A percentile compares a stretch with the other conserved stretches of the same genome.
phyloP scores from a whole-genome alignment of 2,113 vertebrate species.

The Larimichthys crocea region DNA sequence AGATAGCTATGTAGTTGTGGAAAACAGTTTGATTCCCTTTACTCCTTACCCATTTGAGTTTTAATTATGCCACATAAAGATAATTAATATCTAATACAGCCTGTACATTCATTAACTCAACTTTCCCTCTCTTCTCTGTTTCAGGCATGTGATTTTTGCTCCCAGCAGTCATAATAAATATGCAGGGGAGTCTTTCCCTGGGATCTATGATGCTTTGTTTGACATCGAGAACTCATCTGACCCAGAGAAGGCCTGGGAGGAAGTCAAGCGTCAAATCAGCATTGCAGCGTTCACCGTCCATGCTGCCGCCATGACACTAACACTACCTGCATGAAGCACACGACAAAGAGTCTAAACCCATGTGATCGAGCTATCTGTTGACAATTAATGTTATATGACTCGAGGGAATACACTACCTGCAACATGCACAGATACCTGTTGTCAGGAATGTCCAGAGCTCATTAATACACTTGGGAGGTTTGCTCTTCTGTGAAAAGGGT shows the following conservation, averaged over 20 bases:
- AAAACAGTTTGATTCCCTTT: no score
- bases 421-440: slow-evolving; percentile 3
- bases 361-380: background rate
- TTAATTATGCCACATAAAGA: background rate
- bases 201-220: slow-evolving; percentile 94
- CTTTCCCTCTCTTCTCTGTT: slow-evolving; percentile 29
- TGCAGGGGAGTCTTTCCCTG: slow-evolving; percentile 92
- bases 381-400: background rate
- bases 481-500: background rate
- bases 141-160: slow-evolving; percentile 93
- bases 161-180: slow-evolving; percentile 97
- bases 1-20: background rate
- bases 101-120: background rate
- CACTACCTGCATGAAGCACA: slow-evolving; percentile 75
- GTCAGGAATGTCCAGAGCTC: background rate
- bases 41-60: background rate
- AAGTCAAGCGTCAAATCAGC: slow-evolving; percentile 93
- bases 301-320: slow-evolving; percentile 89
- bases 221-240: slow-evolving; percentile 86
- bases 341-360: background rate
- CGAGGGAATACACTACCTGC: background rate
- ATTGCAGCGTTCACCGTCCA: slow-evolving; percentile 91
- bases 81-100: background rate
- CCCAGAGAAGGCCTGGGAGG: slow-evolving; percentile 85
- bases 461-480: background rate